Percentiles rank a stretch among this genome's conserved stretches.
Evolutionary conservation across 2,888 invertebrate genomes (phyloP).

Genomic region (Matsumyia berberina): DNA sequence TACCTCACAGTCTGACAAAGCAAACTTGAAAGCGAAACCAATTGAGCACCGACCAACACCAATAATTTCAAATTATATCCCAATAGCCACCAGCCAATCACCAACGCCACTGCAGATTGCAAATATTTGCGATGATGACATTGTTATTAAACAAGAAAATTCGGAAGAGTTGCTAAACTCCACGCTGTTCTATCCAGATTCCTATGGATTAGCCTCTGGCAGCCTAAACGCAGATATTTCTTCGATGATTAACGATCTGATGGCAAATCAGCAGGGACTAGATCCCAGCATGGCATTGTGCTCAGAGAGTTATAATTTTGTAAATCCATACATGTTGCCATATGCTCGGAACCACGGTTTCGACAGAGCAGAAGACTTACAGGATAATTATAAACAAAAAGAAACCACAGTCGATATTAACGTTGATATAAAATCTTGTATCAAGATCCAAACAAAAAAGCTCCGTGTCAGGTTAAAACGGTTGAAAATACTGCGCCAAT

Average conservation of each 20-base stretch:
- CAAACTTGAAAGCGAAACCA: neutral
- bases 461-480: slow-evolving; percentile 19
- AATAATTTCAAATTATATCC: neutral
- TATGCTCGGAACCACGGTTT: slow-evolving; percentile 8
- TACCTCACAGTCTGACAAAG: neutral
- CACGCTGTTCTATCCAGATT: slow-evolving; percentile 59
- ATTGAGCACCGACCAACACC: neutral
- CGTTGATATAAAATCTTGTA: neutral
- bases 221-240: slow-evolving; percentile 34
- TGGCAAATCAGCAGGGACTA: slow-evolving; percentile 14
- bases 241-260: slow-evolving; percentile 27
- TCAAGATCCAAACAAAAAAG: neutral
- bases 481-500: too few species aligned
- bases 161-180: neutral
- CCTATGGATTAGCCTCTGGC: slow-evolving; percentile 38
- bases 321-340: slow-evolving; percentile 35
- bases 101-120: too few species aligned
- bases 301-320: slow-evolving; percentile 23
- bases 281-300: neutral
- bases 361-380: neutral
- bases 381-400: neutral
- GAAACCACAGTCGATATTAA: neutral
- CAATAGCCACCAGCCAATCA: neutral
- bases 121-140: neutral
- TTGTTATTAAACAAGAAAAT: slow-evolving; percentile 31